Percentiles rank a stretch among this genome's conserved stretches.
phyloP scores from a whole-genome alignment of 53 echinoderm and acorn worm genomes.

The Holothuria leucospilota region DNA sequence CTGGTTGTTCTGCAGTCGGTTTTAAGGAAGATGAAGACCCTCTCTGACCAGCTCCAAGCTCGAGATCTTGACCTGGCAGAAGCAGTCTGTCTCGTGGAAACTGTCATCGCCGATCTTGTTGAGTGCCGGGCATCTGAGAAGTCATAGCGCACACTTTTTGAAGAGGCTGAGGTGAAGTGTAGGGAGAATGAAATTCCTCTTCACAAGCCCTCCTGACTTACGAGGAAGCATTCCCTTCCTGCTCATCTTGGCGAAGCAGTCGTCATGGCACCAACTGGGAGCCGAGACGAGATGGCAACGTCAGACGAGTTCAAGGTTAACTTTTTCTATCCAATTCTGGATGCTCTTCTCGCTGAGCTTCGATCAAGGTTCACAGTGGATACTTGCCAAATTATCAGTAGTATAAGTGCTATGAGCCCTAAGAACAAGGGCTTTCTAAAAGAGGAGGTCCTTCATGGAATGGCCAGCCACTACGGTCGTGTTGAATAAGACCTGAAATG shows the following conservation, averaged over 20 bases:
- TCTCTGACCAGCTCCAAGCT: conserved; percentile 52
- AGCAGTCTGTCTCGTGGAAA: conserved; percentile 46
- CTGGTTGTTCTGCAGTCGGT: conserved; percentile 38
- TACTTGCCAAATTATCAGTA: conserved; percentile 32
- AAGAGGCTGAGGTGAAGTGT: conserved; percentile 5
- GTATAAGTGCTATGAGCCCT: conserved; percentile 19
- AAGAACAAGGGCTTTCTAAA: conserved; percentile 36
- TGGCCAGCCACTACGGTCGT: conserved; percentile 42
- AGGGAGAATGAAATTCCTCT: conserved; percentile 17
- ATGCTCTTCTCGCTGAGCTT: conserved; percentile 21
- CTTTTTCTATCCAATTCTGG: conserved; percentile 22
- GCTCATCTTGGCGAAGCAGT: conserved; percentile 24
- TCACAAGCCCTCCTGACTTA: conserved; percentile 10
- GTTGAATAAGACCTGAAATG: conserved; percentile 25
- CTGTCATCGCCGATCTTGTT: conserved; percentile 37
- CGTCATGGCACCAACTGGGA: conserved; percentile 27
- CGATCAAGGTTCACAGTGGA: conserved; percentile 5
- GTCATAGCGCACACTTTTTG: conserved; percentile 4
- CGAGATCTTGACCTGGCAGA: conserved; percentile 29
- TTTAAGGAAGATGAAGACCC: conserved; percentile 29
- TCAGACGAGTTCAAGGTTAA: conserved; percentile 19
- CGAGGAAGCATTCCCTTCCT: conserved; percentile 24
- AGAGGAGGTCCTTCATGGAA: conserved; percentile 39
- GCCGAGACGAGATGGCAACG: conserved; percentile 1
- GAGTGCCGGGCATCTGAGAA: conserved; percentile 4